Evolutionary conservation across 2,797 vertebrate species (phyloP).

Genomic region (Gadopsis bispinosus): DNA sequence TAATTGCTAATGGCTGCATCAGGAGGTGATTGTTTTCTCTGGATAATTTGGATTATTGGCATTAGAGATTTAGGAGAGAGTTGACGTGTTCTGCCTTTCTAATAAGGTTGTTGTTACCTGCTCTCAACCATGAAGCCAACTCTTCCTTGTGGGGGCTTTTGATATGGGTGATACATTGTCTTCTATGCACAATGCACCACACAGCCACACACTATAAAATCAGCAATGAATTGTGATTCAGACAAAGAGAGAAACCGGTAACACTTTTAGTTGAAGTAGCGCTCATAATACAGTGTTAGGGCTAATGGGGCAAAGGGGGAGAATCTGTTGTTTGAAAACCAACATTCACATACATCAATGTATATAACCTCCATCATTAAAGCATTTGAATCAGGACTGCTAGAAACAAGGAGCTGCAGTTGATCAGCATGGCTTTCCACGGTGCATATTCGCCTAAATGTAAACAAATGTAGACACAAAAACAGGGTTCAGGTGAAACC

Average conservation of each 20-base stretch:
- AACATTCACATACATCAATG: not conserved
- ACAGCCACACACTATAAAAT: slow-evolving; percentile 17
- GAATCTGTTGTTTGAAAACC: not conserved
- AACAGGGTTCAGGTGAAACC: too few relatives aligned
- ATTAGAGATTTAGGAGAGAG: slow-evolving; percentile 67
- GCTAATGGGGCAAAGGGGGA: slow-evolving; percentile 3
- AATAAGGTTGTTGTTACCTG: slow-evolving; percentile 62
- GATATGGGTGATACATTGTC: slow-evolving; percentile 34
- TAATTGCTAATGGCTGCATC: slow-evolving; percentile 81
- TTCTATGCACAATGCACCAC: slow-evolving; percentile 1
- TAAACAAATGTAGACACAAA: not conserved
- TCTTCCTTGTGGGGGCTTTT: slow-evolving; percentile 13
- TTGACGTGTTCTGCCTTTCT: slow-evolving; percentile 56
- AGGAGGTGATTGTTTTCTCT: slow-evolving; percentile 77
- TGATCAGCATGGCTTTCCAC: not conserved
- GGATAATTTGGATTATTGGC: slow-evolving; percentile 77
- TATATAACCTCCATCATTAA: not conserved
- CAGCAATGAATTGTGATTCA: slow-evolving; percentile 20
- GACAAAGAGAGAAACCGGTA: slow-evolving; percentile 6
- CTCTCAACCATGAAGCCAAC: slow-evolving; percentile 38
- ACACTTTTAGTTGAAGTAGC: slow-evolving; percentile 26
- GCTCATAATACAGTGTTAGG: slow-evolving; percentile 1
- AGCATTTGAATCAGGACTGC: not conserved
- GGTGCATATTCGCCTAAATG: not conserved
- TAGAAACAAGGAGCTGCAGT: not conserved